Percentiles rank a stretch among this genome's conserved stretches.
phyloP scores from a whole-genome alignment of 1,140 invertebrate genomes.

The Aethina tumida region DNA sequence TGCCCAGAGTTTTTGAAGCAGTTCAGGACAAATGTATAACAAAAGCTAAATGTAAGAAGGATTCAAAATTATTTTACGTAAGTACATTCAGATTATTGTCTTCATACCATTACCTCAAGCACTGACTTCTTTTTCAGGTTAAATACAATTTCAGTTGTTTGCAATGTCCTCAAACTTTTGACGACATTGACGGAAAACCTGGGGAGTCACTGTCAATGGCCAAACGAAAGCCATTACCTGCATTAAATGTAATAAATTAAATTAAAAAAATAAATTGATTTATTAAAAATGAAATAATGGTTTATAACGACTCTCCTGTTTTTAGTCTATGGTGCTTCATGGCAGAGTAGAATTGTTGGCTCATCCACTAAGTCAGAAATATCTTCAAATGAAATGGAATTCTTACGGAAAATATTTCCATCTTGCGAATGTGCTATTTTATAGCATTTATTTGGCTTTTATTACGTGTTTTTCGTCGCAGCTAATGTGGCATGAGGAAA shows the following conservation, averaged over 20 bases:
- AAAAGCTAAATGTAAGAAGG: slow-evolving; percentile 71
- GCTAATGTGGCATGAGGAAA: slow-evolving; percentile 25
- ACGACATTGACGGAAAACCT: slow-evolving; percentile 48
- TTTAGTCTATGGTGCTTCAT: slow-evolving; percentile 70
- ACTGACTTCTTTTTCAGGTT: slow-evolving; percentile 39
- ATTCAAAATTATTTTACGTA: slow-evolving; percentile 72
- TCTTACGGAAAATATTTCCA: slow-evolving; percentile 80
- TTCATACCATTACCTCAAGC: not conserved
- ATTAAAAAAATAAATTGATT: slow-evolving; percentile 3
- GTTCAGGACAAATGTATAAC: slow-evolving; percentile 71
- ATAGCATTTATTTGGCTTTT: slow-evolving; percentile 62
- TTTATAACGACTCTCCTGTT: not conserved
- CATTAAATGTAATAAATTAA: slow-evolving; percentile 50
- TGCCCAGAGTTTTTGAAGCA: slow-evolving; percentile 68
- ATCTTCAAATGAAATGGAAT: slow-evolving; percentile 81
- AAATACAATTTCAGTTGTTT: slow-evolving; percentile 63
- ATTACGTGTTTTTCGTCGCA: slow-evolving; percentile 58
- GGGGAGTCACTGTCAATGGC: slow-evolving; percentile 43
- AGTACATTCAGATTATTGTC: slow-evolving; percentile 32
- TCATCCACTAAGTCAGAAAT: slow-evolving; percentile 74
- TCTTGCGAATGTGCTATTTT: slow-evolving; percentile 61
- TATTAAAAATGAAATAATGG: slow-evolving; percentile 1
- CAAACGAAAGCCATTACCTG: slow-evolving; percentile 54
- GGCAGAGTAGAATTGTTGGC: slow-evolving; percentile 68
- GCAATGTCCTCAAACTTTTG: slow-evolving; percentile 49